These are phyloP conservation scores for Halcyon malimbica DNA, from an alignment of 2,113 vertebrate genomes.

Conservation along the genomic window DNA sequence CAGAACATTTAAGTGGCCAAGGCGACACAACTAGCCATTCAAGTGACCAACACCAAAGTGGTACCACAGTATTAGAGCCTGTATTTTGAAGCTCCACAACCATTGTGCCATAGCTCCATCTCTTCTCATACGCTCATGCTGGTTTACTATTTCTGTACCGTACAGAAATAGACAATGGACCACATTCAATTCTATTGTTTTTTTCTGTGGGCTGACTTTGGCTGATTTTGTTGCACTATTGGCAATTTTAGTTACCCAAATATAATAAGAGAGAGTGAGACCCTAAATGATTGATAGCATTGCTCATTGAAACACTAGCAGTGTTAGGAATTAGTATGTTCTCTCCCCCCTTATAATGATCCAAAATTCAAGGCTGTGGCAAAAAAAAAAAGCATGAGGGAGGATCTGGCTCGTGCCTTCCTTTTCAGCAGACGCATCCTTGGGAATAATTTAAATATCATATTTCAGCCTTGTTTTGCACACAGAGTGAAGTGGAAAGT, in stretches of 20 bases:
- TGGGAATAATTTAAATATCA: conserved; percentile 78
- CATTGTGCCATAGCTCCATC: neutral
- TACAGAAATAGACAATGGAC: conserved; percentile 54
- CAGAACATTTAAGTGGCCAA: neutral
- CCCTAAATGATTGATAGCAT: conserved; percentile 32
- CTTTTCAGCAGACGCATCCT: conserved; percentile 73
- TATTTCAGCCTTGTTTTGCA: conserved; percentile 74
- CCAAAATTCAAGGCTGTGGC: conserved; percentile 66
- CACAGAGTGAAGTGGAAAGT: conserved; percentile 61
- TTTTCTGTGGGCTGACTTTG: neutral
- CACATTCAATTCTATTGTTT: conserved; percentile 39
- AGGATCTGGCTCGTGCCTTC: conserved; percentile 71
- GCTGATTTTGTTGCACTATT: conserved; percentile 16
- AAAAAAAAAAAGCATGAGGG: conserved; percentile 68
- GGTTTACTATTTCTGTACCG: conserved; percentile 50
- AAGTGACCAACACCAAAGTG: neutral
- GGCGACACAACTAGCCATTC: neutral
- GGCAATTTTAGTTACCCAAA: conserved; percentile 12
- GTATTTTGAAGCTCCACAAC: neutral
- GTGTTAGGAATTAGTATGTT: conserved; percentile 24
- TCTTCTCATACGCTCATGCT: neutral
- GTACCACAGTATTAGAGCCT: neutral
- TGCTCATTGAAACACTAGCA: conserved; percentile 21
- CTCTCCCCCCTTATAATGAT: conserved; percentile 23
- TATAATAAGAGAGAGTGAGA: conserved; percentile 22